Conservation (phyloP, 2,113 vertebrate genomes). For the Prionailurus viverrinus region DNA sequence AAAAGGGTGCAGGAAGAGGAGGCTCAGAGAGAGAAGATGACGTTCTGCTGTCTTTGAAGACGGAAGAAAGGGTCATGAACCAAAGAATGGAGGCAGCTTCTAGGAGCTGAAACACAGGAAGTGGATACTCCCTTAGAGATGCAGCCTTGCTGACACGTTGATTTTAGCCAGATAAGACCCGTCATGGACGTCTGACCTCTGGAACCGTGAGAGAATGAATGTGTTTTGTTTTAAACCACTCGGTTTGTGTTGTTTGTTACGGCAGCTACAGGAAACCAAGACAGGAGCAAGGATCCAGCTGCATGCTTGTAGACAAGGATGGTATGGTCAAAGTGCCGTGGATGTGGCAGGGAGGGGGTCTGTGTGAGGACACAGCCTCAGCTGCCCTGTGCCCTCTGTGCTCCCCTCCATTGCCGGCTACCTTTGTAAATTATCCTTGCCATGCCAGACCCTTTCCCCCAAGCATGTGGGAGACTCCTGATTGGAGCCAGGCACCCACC, state of each 20-base stretch:
- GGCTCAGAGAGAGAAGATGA: neutral
- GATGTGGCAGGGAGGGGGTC: accelerated
- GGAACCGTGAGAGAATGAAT: neutral
- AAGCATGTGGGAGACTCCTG: neutral
- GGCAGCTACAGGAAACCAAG: neutral
- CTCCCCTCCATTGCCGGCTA: neutral
- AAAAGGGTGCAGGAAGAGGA: neutral
- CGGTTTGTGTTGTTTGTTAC: neutral
- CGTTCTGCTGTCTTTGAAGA: neutral
- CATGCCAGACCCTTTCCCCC: neutral
- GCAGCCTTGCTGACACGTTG: accelerated
- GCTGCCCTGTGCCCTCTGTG: neutral
- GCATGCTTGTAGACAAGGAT: neutral
- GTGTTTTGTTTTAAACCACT: neutral
- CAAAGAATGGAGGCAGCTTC: neutral
- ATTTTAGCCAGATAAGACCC: neutral
- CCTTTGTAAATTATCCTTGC: neutral
- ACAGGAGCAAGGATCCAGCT: too few species aligned
- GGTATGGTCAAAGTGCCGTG: accelerated
- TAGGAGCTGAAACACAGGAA: neutral
- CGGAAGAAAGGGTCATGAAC: neutral
- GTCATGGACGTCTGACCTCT: neutral
- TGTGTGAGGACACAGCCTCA: neutral
- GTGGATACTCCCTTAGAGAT: neutral
- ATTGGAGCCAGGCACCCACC: neutral